Evolutionary conservation across 2,888 invertebrate species (phyloP), one percentile per base, ranked within the genome.

Genomic region (Trichopoda pennipes): DNA sequence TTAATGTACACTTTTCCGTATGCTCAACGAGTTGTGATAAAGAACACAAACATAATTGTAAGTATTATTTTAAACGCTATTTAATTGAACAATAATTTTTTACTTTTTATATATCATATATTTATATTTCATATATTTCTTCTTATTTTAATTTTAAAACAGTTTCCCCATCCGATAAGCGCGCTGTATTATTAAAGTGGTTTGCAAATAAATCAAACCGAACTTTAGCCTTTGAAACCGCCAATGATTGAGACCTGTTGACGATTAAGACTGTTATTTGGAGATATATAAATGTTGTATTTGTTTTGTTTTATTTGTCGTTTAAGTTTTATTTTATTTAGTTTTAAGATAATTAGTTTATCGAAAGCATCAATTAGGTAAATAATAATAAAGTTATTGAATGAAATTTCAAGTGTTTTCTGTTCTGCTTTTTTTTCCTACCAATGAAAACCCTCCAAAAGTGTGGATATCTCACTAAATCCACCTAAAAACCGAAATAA

Each of bases 1-100:
- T 90, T 63, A 89, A 90, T 80, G 80, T 90, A 21, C 87, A 86
- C 51, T 86, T 90, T 28, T 82, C 87, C 68, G 87, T 87, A 74
- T 90, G 90, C 74, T 87, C 88, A 7, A 79, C 80, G 14, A 60
- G 80, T 23, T 90, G 90, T 72, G 82, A 84, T 16, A 78, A 86
- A 73, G 82, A 87, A 7, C 90, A 90, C 72, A 85, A 86, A 44
- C 90, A 89, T 75, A 86, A 84, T 74, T 87, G 89, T 88, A 84
- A 86, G 86, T 78, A 55, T 19, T 0, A 17, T 35, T 42, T 10
- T 6, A 32, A n/a, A 1, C 16, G 4, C 4, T 10, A 23, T 38
- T 53, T 38, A 47, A 61, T 44, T 17, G 7, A 38, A 28, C 28
- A 28, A 42, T n/a, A 32, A 16, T 12, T 44, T 23, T 17, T 12